Percentiles rank a stretch among this genome's conserved stretches.
Evolutionary conservation across 2,113 vertebrate genomes (phyloP).

Genomic region (Pseudopipra pipra): DNA sequence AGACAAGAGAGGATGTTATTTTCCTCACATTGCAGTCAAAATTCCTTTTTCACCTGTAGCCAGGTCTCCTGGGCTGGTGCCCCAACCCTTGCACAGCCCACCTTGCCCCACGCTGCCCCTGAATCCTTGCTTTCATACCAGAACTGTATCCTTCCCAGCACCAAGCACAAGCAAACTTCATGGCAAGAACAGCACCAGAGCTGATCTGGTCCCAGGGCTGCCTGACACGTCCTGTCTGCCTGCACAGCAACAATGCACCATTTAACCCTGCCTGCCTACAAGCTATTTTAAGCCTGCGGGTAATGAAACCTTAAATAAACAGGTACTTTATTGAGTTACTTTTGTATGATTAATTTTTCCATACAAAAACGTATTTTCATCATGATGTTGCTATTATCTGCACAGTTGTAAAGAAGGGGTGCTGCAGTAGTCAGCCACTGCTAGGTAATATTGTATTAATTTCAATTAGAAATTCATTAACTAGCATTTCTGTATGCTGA

Average conservation of each 20-base stretch:
- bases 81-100: neutral
- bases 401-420: neutral
- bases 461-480: neutral
- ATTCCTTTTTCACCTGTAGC: neutral
- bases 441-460: neutral
- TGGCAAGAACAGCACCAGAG: rapidly evolving
- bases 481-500: neutral
- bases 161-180: neutral
- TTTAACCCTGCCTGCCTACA: neutral
- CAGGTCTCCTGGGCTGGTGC: rapidly evolving
- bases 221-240: neutral
- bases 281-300: neutral
- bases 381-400: neutral
- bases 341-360: neutral
- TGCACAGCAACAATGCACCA: neutral
- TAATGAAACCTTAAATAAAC: neutral
- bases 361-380: neutral
- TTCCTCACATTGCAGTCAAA: neutral
- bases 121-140: rapidly evolving
- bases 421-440: neutral
- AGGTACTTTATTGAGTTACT: neutral
- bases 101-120: rapidly evolving
- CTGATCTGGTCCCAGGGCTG: neutral
- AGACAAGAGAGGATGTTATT: neutral
- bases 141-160: neutral